Evolutionary conservation across 2,888 invertebrate genomes (phyloP).

Genomic region (Rhagonycha fulva): DNA sequence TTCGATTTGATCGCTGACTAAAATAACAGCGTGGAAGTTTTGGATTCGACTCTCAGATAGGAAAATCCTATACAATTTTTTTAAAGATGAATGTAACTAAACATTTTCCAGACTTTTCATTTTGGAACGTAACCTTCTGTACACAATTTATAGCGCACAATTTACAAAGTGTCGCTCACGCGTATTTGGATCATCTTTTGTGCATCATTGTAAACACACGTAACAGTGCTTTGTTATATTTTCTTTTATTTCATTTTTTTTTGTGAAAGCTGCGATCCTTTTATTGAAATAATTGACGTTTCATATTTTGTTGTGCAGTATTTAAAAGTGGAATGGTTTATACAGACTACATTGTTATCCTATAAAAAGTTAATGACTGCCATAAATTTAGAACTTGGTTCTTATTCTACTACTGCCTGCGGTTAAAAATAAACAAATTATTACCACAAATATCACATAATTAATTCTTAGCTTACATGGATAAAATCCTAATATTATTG

Average conservation of each 20-base stretch:
- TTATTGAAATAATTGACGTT: slow-evolving; percentile 14
- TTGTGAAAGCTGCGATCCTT: neutral
- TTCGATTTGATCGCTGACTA: too few species aligned
- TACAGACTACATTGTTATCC: slow-evolving; percentile 24
- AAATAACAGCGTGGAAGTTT: too few species aligned
- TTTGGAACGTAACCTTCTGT: neutral
- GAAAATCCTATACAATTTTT: too few species aligned
- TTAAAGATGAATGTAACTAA: too few species aligned
- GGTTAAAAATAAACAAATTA: slow-evolving; percentile 31
- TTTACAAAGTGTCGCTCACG: neutral
- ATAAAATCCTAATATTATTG: slow-evolving; percentile 26
- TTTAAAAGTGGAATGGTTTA: slow-evolving; percentile 7
- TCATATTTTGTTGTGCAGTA: slow-evolving; percentile 20
- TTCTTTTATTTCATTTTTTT: neutral
- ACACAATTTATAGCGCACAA: neutral
- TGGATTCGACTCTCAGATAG: too few species aligned
- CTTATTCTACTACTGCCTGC: slow-evolving; percentile 26
- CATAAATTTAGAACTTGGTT: slow-evolving; percentile 31
- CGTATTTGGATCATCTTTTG: neutral
- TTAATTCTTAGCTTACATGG: slow-evolving; percentile 25
- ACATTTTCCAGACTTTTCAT: neutral
- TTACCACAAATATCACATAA: slow-evolving; percentile 25
- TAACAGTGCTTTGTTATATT: neutral
- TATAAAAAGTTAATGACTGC: slow-evolving; percentile 30
- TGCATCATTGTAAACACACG: neutral